Base-by-base conservation (phyloP, 2,888 invertebrate species). In the Orthonevra nobilis region DNA sequence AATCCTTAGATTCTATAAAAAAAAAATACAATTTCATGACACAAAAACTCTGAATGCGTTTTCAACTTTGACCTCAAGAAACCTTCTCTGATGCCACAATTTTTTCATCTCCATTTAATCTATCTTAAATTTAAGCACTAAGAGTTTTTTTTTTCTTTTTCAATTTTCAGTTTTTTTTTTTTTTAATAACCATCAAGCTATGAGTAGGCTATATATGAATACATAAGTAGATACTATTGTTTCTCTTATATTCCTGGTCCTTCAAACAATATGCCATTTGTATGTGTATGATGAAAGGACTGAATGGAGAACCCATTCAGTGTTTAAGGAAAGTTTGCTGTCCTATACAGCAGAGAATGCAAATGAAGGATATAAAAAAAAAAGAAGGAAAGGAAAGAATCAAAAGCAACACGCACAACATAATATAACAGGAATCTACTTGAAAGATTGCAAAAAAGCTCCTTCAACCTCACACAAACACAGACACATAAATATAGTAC, bases 361-460 rank as follows among this genome's bases (percentile, higher is more conserved):
- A 23, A 32, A 15, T 17, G 48, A 58, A 48, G 7, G 32, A 26
- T 15, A 23, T n/a, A 23, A 23, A 1, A 26, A 34, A 30, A 61
- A 50, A 44, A 61, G 34, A 30, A 52, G 10, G 28, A 60, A 60
- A 42, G 12, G 15, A 17, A 40, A 38, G 17, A 38, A 48, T 3
- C 32, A 50, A 34, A 32, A 50, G 26, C 52, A 34, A 20, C 42
- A 56, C 58, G 10, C 42, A 42, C 17, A 30, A 32, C 32, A 68
- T 58, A 54, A 63, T 40, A 64, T 26, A 15, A 5, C 12, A 44
- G 38, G 19, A 56, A 52, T 58, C 64, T 28, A 73, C 66, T 66
- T 40, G 50, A 66, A 66, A 52, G 58, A 73, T 73, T 66, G 58
- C 58, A 66, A 56, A 23, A 73, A 73, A 73, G 73, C 73, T 73